Evolutionary conservation across 2,888 invertebrate species (phyloP).

Genomic region (Oscheius sp.): DNA sequence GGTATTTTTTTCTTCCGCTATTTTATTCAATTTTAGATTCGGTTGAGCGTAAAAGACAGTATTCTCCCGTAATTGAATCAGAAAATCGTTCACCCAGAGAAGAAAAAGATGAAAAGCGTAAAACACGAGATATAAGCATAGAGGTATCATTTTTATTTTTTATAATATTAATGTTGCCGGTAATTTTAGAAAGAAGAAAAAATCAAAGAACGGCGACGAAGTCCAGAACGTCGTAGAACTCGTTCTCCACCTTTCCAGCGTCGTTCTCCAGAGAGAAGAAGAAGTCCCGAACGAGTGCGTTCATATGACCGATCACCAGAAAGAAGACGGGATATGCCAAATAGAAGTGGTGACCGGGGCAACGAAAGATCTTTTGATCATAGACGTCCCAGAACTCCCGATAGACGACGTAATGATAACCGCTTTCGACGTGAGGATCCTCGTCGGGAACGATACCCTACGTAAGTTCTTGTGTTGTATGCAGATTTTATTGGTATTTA

Average conservation of each 20-base stretch:
- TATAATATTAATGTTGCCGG: no score
- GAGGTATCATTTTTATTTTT: constrained; percentile 14
- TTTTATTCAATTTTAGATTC: constrained; percentile 8
- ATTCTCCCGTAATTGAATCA: neutral
- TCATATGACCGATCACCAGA: constrained; percentile 1
- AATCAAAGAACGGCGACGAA: neutral
- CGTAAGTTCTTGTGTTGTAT: no score
- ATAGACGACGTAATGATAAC: constrained; percentile 38
- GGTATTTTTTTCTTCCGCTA: neutral
- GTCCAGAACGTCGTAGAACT: constrained; percentile 5
- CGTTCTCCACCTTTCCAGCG: neutral
- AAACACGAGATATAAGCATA: constrained; percentile 14
- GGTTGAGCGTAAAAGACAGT: neutral
- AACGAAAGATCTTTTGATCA: constrained; percentile 19
- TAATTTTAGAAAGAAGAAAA: neutral
- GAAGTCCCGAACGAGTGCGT: constrained; percentile 3
- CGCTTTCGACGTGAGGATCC: constrained; percentile 26
- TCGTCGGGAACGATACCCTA: constrained; percentile 15
- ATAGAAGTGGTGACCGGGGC: constrained; percentile 25
- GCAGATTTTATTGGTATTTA: neutral
- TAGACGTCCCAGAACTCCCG: constrained; percentile 31
- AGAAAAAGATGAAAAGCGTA: neutral
- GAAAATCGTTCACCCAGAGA: constrained; percentile 14
- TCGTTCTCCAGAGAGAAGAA: constrained; percentile 14
- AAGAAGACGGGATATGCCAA: constrained; percentile 16